Base-by-base conservation (phyloP, 2,113 vertebrate genomes). In the Centropus bengalensis region DNA sequence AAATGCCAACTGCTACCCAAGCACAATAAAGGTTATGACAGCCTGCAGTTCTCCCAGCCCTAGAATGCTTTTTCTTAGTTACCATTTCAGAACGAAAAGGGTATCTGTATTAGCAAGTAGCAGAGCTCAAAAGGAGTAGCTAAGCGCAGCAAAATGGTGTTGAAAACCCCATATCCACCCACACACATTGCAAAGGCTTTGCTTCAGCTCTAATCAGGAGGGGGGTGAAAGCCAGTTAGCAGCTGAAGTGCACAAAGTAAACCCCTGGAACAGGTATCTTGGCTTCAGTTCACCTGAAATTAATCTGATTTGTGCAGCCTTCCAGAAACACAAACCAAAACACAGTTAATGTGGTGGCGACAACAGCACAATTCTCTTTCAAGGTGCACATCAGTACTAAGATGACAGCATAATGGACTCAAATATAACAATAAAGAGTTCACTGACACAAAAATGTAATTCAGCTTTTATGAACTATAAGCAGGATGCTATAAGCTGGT, bases 281-380 rank as follows among this genome's bases (percentile, higher is more conserved):
- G 63, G 6, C 4, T 77, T 26, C 22, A 27, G 38, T 7, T 30
- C n/a, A 66, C 18, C 54, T 20, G 0, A 63, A 55, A 78, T 55
- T 5, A 52, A 52, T 9, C 36, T 12, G 0, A 28, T 6, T 15
- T 63, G 21, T 6, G 47, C 1, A 0, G 44, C 12, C 4, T 21
- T 24, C n/a, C 66, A 4, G 0, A 2, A 18, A 45, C 0, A 2
- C n/a, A 62, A 60, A 38, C 3, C 7, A 4, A 42, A 69, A 38
- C 11, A 0, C 36, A 14, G 51, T 2, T 33, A 20, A 16, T 5
- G 11, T 27, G 38, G 33, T 30, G 32, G 47, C 67, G 45, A 7
- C 0, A 0, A 10, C 6, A 5, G 20, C 38, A 67, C 17, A 17
- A 19, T 13, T 83, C 58, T n/a, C 28, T 62, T 7, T 23, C 32